Evolutionary conservation across 2,113 vertebrate species (phyloP), one percentile per base, ranked within the genome.

Genomic region (Phrynosoma blainvillii): DNA sequence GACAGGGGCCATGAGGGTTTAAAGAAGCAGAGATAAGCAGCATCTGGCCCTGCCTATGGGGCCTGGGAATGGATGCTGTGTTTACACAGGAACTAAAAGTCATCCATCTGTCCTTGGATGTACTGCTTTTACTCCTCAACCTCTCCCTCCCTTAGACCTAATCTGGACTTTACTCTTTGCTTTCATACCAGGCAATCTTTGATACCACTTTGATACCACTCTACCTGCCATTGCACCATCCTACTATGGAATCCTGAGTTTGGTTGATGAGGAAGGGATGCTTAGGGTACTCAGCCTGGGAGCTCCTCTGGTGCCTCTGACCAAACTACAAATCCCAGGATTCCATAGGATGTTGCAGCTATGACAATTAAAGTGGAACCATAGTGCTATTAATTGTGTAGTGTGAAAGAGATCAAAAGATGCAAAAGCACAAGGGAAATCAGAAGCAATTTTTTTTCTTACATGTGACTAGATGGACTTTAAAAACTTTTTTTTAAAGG

Each of bases 31-130:
- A 16, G 71, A 82, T 88, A 82, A 88, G 74, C 62, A 62, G 56
- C 87, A 83, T n/a, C 75, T 76, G 79, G 71, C 16, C 40, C 80
- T 77, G 80, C n/a, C 56, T 59, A 68, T 62, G 21, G 71, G 42
- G 73, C 87, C 80, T 88, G 87, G 87, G 80, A 88, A 82, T 54
- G 56, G 73, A 77, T 5, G 2, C 59, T 66, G 3, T 88, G 86
- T 88, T 88, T 88, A 88, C 9, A 77, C 59, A 88, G 30, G 80
- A 83, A 82, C 40, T 25, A 47, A 59, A 30, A 47, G 27, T 30
- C 11, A 47, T 30, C 27, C 86, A 82, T 83, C 40, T 76, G n/a
- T 76, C 36, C 2, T 30, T 36, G 8, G 71, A 40, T 12, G 21
- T n/a, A 65, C 59, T 76, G 27, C 10, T 79, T 36, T 62, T 13